Percentiles rank a stretch among this genome's conserved stretches.
phyloP scores from a whole-genome alignment of 2,888 invertebrate species.

The Tetramorium bicarinatum region DNA sequence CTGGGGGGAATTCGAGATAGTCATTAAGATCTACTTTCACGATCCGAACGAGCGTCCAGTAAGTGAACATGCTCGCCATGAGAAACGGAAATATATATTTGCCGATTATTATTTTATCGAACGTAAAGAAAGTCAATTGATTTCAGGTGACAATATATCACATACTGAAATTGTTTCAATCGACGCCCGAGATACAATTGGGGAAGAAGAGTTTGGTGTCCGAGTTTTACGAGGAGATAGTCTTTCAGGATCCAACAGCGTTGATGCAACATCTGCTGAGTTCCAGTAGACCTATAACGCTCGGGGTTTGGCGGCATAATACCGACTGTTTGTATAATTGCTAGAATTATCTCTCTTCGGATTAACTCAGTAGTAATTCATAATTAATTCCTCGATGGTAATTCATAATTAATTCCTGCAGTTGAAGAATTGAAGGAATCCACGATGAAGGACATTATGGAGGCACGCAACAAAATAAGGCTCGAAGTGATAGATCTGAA shows the following conservation, averaged over 20 bases:
- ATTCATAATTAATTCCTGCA: constrained; percentile 85
- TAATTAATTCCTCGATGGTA: not conserved
- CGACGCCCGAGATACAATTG: constrained; percentile 86
- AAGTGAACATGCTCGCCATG: constrained; percentile 83
- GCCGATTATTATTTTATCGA: not conserved
- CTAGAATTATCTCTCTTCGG: not conserved
- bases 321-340: constrained; percentile 92
- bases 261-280: constrained; percentile 96
- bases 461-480: constrained; percentile 93
- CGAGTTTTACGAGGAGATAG: constrained; percentile 98
- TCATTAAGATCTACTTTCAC: constrained; percentile 98
- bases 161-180: constrained; percentile 97
- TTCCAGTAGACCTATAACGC: constrained; percentile 91
- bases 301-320: constrained; percentile 93
- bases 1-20: constrained; percentile 99
- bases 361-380: not conserved
- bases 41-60: constrained; percentile 98
- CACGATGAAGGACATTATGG: constrained; percentile 92
- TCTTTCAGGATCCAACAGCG: constrained; percentile 96
- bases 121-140: not conserved
- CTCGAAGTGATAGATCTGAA: constrained; percentile 94
- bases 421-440: constrained; percentile 96
- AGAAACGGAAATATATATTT: not conserved
- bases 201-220: constrained; percentile 93
- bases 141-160: constrained; percentile 97